These are phyloP conservation scores for Clarias fuscus DNA, from an alignment of 2,797 vertebrate species.

Conservation along the genomic window DNA sequence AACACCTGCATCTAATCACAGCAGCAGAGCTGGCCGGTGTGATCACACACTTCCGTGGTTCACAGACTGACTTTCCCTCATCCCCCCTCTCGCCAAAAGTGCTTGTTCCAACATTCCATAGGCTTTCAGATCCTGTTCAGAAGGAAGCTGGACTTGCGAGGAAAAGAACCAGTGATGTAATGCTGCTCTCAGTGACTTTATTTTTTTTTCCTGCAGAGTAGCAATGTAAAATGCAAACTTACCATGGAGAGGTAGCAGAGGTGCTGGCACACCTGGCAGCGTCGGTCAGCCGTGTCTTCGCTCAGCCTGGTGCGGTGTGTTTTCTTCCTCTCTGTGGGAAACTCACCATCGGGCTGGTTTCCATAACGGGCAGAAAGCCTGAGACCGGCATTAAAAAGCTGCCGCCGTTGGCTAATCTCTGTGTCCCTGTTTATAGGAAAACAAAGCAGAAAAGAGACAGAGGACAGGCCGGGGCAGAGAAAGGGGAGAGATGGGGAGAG, in stretches of 20 bases:
- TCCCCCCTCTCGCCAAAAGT: too few species aligned
- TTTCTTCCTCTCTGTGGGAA: conserved; percentile 84
- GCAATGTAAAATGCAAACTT: conserved; percentile 55
- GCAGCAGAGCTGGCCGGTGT: neutral
- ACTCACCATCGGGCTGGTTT: conserved; percentile 82
- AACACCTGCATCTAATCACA: neutral
- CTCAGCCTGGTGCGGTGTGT: conserved; percentile 94
- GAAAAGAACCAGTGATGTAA: neutral
- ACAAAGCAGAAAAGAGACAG: neutral
- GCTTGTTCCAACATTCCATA: neutral
- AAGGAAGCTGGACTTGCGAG: neutral
- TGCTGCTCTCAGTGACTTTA: neutral
- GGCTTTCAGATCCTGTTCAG: neutral
- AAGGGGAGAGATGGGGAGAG: too few species aligned
- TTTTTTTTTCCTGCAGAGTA: neutral
- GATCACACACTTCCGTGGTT: neutral
- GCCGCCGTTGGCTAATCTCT: conserved; percentile 92
- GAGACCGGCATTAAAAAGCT: conserved; percentile 92
- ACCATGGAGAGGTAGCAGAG: conserved; percentile 99
- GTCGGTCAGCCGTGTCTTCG: conserved; percentile 92
- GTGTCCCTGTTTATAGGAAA: conserved; percentile 82
- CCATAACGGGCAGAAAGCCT: conserved; percentile 93
- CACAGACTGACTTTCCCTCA: neutral
- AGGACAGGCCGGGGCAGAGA: too few species aligned
- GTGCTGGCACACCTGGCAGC: conserved; percentile 98